Percentiles rank a stretch among this genome's conserved stretches.
Evolutionary conservation across 2,113 vertebrate species (phyloP).

Genomic region (Dromas ardeola): DNA sequence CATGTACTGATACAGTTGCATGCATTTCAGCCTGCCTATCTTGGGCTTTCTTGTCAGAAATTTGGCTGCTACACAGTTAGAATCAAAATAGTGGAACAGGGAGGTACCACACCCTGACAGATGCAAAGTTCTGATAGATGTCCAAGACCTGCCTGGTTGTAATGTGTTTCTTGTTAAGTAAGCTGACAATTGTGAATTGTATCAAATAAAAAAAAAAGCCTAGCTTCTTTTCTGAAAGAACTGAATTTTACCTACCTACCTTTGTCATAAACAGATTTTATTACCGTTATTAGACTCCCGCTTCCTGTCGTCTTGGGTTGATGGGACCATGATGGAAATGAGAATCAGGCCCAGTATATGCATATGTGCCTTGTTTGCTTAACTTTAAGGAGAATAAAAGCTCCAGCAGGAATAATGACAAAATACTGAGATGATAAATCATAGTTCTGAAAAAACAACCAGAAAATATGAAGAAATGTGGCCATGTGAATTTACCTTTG

Average conservation of each 20-base stretch:
- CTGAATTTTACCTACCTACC: not conserved
- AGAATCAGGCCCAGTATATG: not conserved
- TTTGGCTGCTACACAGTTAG: not conserved
- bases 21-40: not conserved
- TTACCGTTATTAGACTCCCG: not conserved
- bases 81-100: not conserved
- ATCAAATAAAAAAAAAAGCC: not conserved
- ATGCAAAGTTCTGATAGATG: not conserved
- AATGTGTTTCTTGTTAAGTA: not conserved
- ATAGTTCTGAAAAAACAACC: not conserved
- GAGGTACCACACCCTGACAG: not conserved
- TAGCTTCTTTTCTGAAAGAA: not conserved
- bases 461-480: not conserved
- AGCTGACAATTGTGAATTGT: not conserved
- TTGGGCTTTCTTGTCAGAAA: not conserved
- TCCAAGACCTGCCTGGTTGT: not conserved
- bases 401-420: not conserved
- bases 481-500: not conserved
- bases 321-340: not conserved
- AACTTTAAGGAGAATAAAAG: not conserved
- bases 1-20: not conserved
- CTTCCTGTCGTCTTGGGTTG: not conserved
- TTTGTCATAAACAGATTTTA: not conserved
- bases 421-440: not conserved
- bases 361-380: not conserved